Base-by-base conservation (phyloP, 2,797 vertebrate species). In the Heterohyrax brucei region DNA sequence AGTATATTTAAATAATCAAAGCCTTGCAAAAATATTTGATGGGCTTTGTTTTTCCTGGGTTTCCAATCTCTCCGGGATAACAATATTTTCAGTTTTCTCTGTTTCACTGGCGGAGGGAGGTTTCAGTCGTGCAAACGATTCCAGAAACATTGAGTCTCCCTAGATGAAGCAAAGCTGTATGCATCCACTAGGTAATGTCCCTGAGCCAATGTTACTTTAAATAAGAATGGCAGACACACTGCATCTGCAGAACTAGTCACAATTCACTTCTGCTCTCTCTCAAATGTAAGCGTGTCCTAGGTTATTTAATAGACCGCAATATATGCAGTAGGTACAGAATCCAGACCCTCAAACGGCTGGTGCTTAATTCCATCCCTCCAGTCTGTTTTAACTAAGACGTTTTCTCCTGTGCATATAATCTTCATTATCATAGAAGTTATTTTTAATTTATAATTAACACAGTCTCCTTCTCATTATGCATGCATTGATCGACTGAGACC, bases 391-490 rank as follows among this genome's bases (percentile, higher is more conserved):
- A 97, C 96, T 97, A 97, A 98, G 95, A 96, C 77, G 2, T 95
- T 96, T 98, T 93, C 96, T 98, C 97, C 87, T 96, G 97, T 96
- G 96, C 83, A 80, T 96, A 98, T 94, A 96, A 96, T 96, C 94
- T 96, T 97, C 97, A 97, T 97, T 97, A 96, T 95, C 92, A 95
- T 80, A 93, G 92, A 97, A 97, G 96, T 97, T 97, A 97, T 97
- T 98, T 98, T 97, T 85, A 97, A 98, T 97, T 98, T 97, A 97
- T 97, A 98, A 98, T 98, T 97, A 97, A 97, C 97, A 96, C 53
- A 87, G 96, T 96, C 96, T 97, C 72, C 75, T 97, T 95, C 96
- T 97, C 93, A 96, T 97, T 95, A 96, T 77, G 97, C 85, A 87
- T 0, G 78, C 94, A 96, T 96, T 89, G 96, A 96, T 97, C 12